A percentile compares a stretch with the other conserved stretches of the same genome.
Evolutionary conservation across 2,113 vertebrate species (phyloP).

Genomic region (Lophochroa leadbeateri): DNA sequence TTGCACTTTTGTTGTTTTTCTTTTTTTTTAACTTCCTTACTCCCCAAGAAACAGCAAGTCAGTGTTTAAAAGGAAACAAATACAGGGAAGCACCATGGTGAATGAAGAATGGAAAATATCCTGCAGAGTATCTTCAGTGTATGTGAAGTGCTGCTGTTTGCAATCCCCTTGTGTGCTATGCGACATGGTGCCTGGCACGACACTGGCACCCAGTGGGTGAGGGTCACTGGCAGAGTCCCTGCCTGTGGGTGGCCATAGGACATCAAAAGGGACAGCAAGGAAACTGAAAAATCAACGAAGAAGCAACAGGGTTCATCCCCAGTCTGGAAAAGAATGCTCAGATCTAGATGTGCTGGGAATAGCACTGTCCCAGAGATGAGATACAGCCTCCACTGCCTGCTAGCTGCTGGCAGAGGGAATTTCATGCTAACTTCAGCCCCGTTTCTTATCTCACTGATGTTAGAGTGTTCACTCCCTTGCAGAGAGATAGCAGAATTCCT

Average conservation of each 20-base stretch:
- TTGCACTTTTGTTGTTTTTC: not conserved
- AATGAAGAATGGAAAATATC: not conserved
- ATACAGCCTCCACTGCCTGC: not conserved
- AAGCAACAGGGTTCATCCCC: not conserved
- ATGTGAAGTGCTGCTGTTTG: not conserved
- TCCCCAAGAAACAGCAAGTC: not conserved
- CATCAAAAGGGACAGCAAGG: not conserved
- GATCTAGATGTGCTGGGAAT: rapidly evolving
- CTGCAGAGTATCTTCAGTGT: not conserved
- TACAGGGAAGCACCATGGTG: not conserved
- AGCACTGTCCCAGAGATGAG: rapidly evolving
- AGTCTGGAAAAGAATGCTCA: not conserved
- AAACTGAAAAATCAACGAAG: not conserved
- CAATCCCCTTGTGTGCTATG: not conserved
- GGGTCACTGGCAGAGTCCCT: not conserved
- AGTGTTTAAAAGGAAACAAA: not conserved
- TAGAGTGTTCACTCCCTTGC: not conserved
- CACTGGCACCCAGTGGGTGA: rapidly evolving
- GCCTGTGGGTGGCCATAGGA: not conserved
- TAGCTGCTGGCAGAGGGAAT: not conserved
- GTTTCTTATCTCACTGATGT: rapidly evolving
- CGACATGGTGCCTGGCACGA: rapidly evolving
- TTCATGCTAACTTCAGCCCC: not conserved
- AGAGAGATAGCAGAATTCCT: not conserved
- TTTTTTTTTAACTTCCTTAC: not conserved